Evolutionary conservation across 35 echinoderm and acorn worm genomes (phyloP), one percentile per base, ranked within the genome.

Genomic region (Lytechinus pictus): DNA sequence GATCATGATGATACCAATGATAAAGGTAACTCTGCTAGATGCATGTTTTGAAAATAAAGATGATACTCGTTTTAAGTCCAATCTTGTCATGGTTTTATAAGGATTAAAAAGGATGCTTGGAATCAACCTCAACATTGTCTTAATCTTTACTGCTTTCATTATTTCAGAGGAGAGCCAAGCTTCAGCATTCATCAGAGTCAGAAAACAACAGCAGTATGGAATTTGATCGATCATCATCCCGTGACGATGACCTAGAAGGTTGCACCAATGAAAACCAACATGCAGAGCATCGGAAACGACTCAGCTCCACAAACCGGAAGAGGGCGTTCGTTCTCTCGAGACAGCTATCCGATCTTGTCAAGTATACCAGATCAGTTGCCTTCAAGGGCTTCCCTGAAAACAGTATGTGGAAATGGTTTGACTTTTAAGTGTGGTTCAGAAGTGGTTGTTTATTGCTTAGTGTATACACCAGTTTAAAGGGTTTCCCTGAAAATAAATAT

Each of bases 301-400:
- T 54, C 21, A 66, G 95, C 87, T 95, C 28, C 53, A 52, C 86
- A 5, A 97, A 95, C 28, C 94, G 97, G 53, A 99, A 98, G 92
- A 54, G 55, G 92, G 94, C 95, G 21, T 97, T 99, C 29, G 95
- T 99, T 12, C 54, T 99, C 5, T 97, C 96, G 19, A 94, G 95
- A 94, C 96, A 97, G 55, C 92, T 99, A 27, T 99, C 98, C 6
- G 97, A 99, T 58, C 86, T 99, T 24, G 98, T 99, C 86, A 97
- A 98, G 66, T 97, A 97, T 52, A 99, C 98, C 44, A 94, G 94
- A 79, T 99, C 98, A 8, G 97, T 98, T 19, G 95, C 95, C 27
- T 97, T 98, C 96, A 95, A 66, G 86, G 98, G 97, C 7, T 99
- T 99, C 89, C 96, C 94, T 29, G 89, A 87, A 94, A 94, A 95